A percentile compares a stretch with the other conserved stretches of the same genome.
Conservation (phyloP, 2,888 invertebrate species). For the Parnassius smintheus region DNA sequence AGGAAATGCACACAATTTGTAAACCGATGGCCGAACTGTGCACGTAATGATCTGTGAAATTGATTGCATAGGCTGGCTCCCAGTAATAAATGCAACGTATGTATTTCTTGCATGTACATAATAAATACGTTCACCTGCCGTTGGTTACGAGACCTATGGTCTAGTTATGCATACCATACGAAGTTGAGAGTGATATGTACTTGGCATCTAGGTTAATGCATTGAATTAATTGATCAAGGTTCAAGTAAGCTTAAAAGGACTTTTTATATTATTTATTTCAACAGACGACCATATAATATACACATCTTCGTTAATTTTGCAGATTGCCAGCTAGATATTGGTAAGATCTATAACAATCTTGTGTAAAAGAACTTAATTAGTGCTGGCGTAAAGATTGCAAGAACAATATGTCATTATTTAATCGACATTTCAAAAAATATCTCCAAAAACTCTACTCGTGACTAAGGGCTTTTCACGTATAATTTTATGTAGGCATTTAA, state of each 20-base stretch:
- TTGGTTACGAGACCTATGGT: slow-evolving; percentile 19
- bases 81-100: slow-evolving; percentile 26
- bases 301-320: background rate
- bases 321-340: too few relatives aligned
- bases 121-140: slow-evolving; percentile 25
- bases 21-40: slow-evolving; percentile 2
- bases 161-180: slow-evolving; percentile 19
- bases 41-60: slow-evolving; percentile 19
- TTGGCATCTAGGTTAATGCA: slow-evolving; percentile 27
- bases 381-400: too few relatives aligned
- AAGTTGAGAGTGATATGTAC: slow-evolving; percentile 20
- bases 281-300: slow-evolving; percentile 12
- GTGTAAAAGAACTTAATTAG: too few relatives aligned
- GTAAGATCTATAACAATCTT: too few relatives aligned
- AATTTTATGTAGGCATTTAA: too few relatives aligned
- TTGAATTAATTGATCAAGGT: slow-evolving; percentile 27
- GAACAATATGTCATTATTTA: too few relatives aligned
- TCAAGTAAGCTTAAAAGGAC: slow-evolving; percentile 13
- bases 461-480: too few relatives aligned
- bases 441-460: too few relatives aligned
- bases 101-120: slow-evolving; percentile 22
- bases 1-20: background rate
- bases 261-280: slow-evolving; percentile 13
- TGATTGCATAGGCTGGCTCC: slow-evolving; percentile 13
- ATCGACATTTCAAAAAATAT: too few relatives aligned